Percentiles rank a stretch among this genome's conserved stretches.
These are phyloP conservation scores for Thamnophis sirtalis DNA, from an alignment of 2,113 vertebrate genomes.

Conservation along the genomic window DNA sequence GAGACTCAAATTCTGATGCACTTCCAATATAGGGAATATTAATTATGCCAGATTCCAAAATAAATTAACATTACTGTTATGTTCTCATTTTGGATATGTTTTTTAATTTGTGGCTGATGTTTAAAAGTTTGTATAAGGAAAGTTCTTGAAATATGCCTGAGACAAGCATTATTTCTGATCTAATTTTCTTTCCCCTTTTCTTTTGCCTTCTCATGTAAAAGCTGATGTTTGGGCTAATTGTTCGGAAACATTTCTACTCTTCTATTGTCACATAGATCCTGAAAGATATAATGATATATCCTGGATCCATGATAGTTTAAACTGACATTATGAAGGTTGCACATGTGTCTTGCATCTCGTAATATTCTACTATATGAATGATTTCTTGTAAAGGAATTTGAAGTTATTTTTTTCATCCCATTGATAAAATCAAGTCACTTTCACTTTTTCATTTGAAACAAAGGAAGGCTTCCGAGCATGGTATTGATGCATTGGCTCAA, in stretches of 20 bases:
- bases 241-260: neutral
- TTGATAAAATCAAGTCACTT: neutral
- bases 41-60: neutral
- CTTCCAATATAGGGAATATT: neutral
- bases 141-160: neutral
- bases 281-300: neutral
- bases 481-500: neutral
- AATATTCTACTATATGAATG: neutral
- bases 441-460: neutral
- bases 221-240: neutral
- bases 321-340: neutral
- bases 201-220: neutral
- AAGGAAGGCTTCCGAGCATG: neutral
- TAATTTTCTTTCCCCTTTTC: neutral
- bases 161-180: neutral
- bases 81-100: neutral
- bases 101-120: neutral
- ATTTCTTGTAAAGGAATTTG: neutral
- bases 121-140: neutral
- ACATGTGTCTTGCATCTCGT: neutral
- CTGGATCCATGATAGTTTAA: neutral
- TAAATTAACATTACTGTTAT: neutral
- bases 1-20: neutral
- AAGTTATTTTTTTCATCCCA: neutral
- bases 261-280: neutral